Conservation (phyloP, 2,888 invertebrate genomes). For the Phymatocera aterrima region DNA sequence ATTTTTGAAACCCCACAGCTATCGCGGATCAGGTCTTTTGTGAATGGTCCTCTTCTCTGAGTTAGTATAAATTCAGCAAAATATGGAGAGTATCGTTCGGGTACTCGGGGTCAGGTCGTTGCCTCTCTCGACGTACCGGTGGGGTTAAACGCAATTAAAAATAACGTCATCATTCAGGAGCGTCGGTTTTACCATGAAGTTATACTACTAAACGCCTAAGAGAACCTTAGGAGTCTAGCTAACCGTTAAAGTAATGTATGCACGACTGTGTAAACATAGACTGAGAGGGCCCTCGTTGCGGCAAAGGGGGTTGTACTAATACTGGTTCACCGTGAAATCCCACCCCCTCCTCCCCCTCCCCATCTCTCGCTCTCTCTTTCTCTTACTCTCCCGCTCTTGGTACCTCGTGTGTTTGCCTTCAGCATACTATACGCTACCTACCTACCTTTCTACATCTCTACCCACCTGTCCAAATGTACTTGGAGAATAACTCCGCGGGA, state of each 20-base stretch:
- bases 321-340: constrained; percentile 20
- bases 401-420: not conserved
- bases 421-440: not conserved
- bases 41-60: too few species aligned
- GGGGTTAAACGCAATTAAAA: constrained; percentile 41
- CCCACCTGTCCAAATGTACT: not conserved
- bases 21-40: too few species aligned
- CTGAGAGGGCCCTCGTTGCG: constrained; percentile 40
- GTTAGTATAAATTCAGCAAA: too few species aligned
- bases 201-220: constrained; percentile 11
- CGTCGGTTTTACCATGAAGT: not conserved
- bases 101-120: not conserved
- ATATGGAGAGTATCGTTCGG: not conserved
- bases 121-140: too few species aligned
- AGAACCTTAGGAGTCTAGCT: constrained; percentile 36
- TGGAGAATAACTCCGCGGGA: not conserved
- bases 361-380: not conserved
- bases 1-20: too few species aligned
- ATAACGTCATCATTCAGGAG: constrained; percentile 33
- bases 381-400: not conserved
- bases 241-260: constrained; percentile 58
- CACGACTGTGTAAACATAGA: constrained; percentile 64
- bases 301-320: constrained; percentile 31
- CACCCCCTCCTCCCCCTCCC: too few species aligned
- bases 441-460: not conserved